Evolutionary conservation across 2,888 invertebrate species (phyloP), one percentile per base, ranked within the genome.

Genomic region (Philereme transversata): DNA sequence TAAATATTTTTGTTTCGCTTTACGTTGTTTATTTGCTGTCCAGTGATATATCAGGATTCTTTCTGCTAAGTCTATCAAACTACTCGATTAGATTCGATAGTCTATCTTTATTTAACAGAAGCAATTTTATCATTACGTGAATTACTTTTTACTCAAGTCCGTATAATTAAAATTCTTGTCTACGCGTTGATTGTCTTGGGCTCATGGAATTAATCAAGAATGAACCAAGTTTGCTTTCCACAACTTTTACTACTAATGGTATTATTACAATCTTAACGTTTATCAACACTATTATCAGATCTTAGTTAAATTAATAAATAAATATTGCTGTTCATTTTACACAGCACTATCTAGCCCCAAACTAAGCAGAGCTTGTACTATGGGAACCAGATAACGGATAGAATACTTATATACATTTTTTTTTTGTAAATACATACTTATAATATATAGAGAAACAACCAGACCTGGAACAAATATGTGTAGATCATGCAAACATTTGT

Each of bases 81-180:
- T 10, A 43, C 43, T 43, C 43, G 9, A 43, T 41, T 9, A 8
- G 41, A n/a, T 34, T 7, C 44, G 34, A 44, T 34, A 41, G 5
- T 35, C 43, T n/a, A 33, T 51, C 41, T 51, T 5, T 43, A 34
- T 34, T 51, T 36, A 44, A 44, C 40, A 51, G 11, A 45, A 46
- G 10, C 11, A 56, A 56, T 56, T 64, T 67, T 69, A 71, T 74
- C 62, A 57, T 38, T 60, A 60, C 65, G 65, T 60, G 62, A 71
- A 74, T 72, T 66, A 43, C 64, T 69, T 76, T 74, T 76, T 69
- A 68, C 64, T 56, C 68, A 56, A 63, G 62, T 55, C 66, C 62
- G 54, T 71, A 70, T 73, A 75, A 81, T 83, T 81, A 81, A 77
- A 77, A 84, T 81, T 84, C 72, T 73, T 72, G 68, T 76, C 74